Evolutionary conservation across 92 coral and sea anemone genomes (phyloP).

Genomic region (Scolanthus callimorphus): DNA sequence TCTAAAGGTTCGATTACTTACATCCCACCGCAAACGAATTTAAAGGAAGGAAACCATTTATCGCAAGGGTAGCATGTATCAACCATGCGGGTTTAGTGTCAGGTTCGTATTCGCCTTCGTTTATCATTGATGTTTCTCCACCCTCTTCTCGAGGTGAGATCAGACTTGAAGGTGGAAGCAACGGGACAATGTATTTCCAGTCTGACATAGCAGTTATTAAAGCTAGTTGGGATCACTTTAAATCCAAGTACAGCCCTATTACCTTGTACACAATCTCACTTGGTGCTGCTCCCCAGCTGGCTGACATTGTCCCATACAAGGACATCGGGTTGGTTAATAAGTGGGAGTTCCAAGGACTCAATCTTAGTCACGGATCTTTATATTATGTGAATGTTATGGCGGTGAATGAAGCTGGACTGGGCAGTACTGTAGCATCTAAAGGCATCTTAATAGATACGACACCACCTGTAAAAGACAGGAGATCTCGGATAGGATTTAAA

Average conservation of each 20-base stretch:
- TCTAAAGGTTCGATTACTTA: no score
- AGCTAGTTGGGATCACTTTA: conserved; percentile 57
- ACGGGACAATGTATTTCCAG: conserved; percentile 26
- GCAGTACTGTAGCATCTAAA: conserved; percentile 16
- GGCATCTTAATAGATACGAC: conserved; percentile 58
- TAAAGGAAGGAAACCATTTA: conserved; percentile 8
- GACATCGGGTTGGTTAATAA: conserved; percentile 40
- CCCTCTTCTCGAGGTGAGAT: conserved; percentile 42
- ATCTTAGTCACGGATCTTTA: conserved; percentile 31
- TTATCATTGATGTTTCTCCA: conserved; percentile 48
- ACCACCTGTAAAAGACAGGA: conserved; percentile 44
- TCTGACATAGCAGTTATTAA: conserved; percentile 20
- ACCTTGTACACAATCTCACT: conserved; percentile 42
- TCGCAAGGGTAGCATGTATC: conserved; percentile 25
- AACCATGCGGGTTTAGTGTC: conserved; percentile 63
- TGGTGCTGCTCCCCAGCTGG: conserved; percentile 40
- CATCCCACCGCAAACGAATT: no score
- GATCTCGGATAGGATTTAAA: conserved; percentile 15
- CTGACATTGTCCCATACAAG: conserved; percentile 46
- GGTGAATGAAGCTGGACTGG: conserved; percentile 58
- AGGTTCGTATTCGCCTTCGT: conserved; percentile 21
- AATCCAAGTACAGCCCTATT: conserved; percentile 45
- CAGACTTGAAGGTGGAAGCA: conserved; percentile 13
- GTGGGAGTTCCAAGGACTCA: conserved; percentile 18
- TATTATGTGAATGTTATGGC: conserved; percentile 68